These are phyloP conservation scores for Arbacia lixula DNA, from an alignment of 53 echinoderm and acorn worm species.

Conservation along the genomic window DNA sequence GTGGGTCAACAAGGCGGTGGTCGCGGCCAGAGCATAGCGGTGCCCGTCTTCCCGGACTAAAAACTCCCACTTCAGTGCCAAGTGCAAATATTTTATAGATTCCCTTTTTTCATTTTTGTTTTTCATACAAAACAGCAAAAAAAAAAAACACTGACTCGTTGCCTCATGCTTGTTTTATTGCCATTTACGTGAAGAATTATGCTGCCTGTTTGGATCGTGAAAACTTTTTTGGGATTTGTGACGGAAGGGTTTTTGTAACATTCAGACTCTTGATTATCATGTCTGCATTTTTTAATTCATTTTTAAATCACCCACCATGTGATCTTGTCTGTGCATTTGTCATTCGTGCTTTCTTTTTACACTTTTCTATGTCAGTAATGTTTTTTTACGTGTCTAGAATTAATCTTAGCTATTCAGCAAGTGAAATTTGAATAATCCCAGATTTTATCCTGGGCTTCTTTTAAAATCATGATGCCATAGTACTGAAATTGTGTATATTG, in stretches of 20 bases:
- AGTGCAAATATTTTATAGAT: conserved; percentile 20
- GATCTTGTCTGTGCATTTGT: conserved; percentile 23
- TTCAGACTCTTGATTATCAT: not conserved
- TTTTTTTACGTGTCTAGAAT: not conserved
- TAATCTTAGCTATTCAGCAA: conserved; percentile 12
- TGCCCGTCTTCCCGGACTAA: no score
- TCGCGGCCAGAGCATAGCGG: conserved; percentile 59
- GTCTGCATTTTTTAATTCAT: not conserved
- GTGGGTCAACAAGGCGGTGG: conserved; percentile 70
- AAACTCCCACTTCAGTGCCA: not conserved
- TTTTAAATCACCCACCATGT: not conserved
- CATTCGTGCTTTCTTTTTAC: conserved; percentile 3
- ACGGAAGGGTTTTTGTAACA: conserved; percentile 10
- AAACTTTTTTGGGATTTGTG: conserved; percentile 9
- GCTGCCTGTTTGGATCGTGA: conserved; percentile 29
- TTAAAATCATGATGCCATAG: conserved; percentile 33
- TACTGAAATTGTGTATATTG: conserved; percentile 43
- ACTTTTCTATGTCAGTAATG: not conserved
- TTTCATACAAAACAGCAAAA: not conserved
- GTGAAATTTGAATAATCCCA: not conserved
- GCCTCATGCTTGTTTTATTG: conserved; percentile 1
- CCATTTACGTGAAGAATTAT: conserved; percentile 6
- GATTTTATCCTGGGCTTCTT: not conserved
- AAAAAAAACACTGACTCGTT: not conserved
- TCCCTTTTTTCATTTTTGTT: not conserved